Conservation (phyloP, 2,888 invertebrate genomes). For the Cryptosula pallasiana region DNA sequence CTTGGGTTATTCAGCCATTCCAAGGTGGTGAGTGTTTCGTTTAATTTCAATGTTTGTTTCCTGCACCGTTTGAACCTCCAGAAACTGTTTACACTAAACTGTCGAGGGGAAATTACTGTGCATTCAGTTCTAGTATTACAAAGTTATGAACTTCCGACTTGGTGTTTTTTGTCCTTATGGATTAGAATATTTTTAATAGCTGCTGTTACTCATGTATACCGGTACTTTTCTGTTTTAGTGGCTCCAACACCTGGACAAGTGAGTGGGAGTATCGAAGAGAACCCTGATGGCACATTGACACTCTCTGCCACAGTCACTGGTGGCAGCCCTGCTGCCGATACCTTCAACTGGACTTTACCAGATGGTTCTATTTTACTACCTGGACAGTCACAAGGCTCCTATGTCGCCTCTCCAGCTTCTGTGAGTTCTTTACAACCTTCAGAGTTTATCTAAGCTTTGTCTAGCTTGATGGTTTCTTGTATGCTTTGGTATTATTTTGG, state of each 20-base stretch:
- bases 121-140: not conserved
- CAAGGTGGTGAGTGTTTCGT: too few relatives aligned
- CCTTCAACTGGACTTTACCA: not conserved
- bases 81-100: too few relatives aligned
- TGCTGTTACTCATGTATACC: too few relatives aligned
- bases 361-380: not conserved
- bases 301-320: not conserved
- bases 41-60: too few relatives aligned
- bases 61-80: too few relatives aligned
- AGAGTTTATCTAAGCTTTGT: too few relatives aligned
- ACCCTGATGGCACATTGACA: not conserved
- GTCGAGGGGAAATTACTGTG: too few relatives aligned
- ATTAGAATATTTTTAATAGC: too few relatives aligned
- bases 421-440: not conserved
- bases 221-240: not conserved
- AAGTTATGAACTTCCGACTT: not conserved
- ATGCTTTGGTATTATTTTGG: too few relatives aligned
- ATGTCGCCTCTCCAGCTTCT: not conserved
- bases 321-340: not conserved
- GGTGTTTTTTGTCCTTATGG: too few relatives aligned
- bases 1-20: not conserved
- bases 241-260: not conserved
- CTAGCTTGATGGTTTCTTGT: too few relatives aligned
- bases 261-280: not conserved
- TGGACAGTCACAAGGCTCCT: not conserved